Conservation (phyloP, 2,113 vertebrate species). For the Toxotes chatareus region DNA sequence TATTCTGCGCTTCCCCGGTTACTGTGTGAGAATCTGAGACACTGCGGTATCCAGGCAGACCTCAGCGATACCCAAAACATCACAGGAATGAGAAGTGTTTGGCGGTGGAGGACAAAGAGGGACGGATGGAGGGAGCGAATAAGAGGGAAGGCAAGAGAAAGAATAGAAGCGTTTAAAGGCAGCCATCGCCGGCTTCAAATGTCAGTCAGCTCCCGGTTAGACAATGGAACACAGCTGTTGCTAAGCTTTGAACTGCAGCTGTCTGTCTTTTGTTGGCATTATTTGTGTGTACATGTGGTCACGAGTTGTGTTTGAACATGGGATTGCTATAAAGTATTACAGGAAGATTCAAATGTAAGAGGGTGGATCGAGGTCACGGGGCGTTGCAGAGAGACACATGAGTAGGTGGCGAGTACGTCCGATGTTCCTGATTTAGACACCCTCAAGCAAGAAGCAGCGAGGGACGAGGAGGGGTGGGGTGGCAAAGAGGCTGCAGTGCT, state of each 20-base stretch:
- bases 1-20: constrained; percentile 59
- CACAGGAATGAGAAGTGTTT: constrained; percentile 74
- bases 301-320: constrained; percentile 52
- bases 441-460: constrained; percentile 48
- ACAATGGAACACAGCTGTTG: constrained; percentile 78
- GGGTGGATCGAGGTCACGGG: constrained; percentile 68
- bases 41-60: constrained; percentile 77
- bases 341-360: constrained; percentile 46
- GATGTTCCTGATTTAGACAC: constrained; percentile 77
- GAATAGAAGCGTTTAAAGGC: constrained; percentile 74
- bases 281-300: constrained; percentile 50
- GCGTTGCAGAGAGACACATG: constrained; percentile 61
- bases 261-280: constrained; percentile 51
- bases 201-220: constrained; percentile 67
- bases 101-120: constrained; percentile 56
- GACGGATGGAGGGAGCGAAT: constrained; percentile 52
- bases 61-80: constrained; percentile 72
- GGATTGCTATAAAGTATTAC: constrained; percentile 46
- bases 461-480: constrained; percentile 31
- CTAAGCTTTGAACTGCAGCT: constrained; percentile 76
- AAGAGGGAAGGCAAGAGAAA: constrained; percentile 62
- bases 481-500: constrained; percentile 23
- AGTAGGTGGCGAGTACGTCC: constrained; percentile 61
- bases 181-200: constrained; percentile 64
- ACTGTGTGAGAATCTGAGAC: constrained; percentile 67